Conservation (phyloP, 2,113 vertebrate genomes). For the Fregetta grallaria region DNA sequence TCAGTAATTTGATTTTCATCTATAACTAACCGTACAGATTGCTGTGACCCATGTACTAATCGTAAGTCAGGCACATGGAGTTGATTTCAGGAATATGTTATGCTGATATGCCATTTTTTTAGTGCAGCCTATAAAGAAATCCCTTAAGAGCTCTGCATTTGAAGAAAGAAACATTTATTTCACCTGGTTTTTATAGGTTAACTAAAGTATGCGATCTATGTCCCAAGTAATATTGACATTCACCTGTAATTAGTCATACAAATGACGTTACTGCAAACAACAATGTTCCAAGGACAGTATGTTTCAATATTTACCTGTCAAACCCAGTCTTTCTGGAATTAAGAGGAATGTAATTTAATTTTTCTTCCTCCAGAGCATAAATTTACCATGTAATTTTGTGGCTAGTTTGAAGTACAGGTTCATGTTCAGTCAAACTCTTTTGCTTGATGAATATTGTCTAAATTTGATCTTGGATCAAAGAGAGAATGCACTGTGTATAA, state of each 20-base stretch:
- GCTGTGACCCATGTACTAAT: neutral
- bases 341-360: neutral
- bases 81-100: neutral
- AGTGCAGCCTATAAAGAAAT: neutral
- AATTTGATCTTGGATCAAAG: slow-evolving; percentile 12
- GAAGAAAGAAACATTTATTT: neutral
- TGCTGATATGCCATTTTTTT: neutral
- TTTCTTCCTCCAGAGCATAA: neutral
- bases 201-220: neutral
- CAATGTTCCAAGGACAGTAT: neutral
- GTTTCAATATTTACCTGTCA: neutral
- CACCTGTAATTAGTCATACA: neutral
- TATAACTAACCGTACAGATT: neutral
- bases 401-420: neutral
- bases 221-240: neutral
- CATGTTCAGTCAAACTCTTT: neutral
- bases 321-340: neutral
- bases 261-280: neutral
- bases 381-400: slow-evolving; percentile 10
- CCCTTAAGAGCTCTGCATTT: neutral
- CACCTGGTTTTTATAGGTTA: neutral
- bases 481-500: neutral
- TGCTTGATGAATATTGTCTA: slow-evolving; percentile 19
- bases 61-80: neutral
- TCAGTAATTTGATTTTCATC: slow-evolving; percentile 44